Evolutionary conservation across 2,888 invertebrate species (phyloP), one percentile per base, ranked within the genome.

Genomic region (Caenorhabditis afra): DNA sequence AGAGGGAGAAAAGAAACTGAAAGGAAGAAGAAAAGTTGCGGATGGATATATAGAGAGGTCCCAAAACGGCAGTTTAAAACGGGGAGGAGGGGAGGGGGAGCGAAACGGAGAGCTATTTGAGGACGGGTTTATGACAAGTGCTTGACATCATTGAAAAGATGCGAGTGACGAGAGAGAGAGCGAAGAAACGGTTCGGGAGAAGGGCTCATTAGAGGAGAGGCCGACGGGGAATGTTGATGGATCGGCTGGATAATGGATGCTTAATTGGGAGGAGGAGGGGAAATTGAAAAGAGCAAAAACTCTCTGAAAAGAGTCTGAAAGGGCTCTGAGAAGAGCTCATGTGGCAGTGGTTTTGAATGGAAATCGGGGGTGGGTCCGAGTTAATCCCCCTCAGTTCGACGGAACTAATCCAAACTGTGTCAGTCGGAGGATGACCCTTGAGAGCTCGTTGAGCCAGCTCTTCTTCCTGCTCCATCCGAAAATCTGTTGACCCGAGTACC

Each of bases 111-210:
- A 76, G 64, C 62, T 68, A 67, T 68, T 68, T 76, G 57, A 64
- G 64, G 68, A 64, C 59, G 65, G 68, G 59, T 77, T 77, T 64
- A 70, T 68, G 68, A 70, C 64, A 77, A 77, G 65, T 64, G 64
- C 73, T 64, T 73, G 73, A 73, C 73, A 73, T 73, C 73, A 73
- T 65, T 57, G 49, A 58, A 68, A 61, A 59, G 61, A 47, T 52
- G 55, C 23, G 61, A 52, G 14, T 29, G 41, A n/a, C 29, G 68
- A 20, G 5, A 16, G 16, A 23, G n/a, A 14, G 22, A 23, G 29
- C 3, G 29, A 29, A 29, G 29, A n/a, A 65, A 55, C 22, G 47
- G 47, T 47, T 49, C 16, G 22, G 61, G 58, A 59, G 45, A 49
- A 12, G 11, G 35, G 61, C 70, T 61, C 39, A 55, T 70, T 70